Base-by-base conservation (phyloP, 2,888 invertebrate species). In the Calameuta filiformis region DNA sequence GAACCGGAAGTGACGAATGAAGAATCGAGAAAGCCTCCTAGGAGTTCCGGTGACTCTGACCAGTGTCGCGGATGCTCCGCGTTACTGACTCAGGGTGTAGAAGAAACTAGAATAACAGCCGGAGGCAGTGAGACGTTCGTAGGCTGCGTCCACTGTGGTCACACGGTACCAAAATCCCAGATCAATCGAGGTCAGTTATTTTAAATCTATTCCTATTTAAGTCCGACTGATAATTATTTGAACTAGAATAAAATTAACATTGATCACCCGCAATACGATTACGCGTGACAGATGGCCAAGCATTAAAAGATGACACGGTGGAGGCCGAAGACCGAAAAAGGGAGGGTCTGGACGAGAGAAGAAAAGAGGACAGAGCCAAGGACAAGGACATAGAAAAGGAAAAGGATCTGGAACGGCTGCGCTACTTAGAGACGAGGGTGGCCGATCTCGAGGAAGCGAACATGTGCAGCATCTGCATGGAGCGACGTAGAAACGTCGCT, bases 391-490 rank as follows among this genome's bases (percentile, higher is more conserved):
- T 83, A 68, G 90, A 90, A 34, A 89, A 90, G 76, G 88, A 91
- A 40, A 90, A 89, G 79, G 88, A 90, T 56, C 80, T 91, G 73
- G 91, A 90, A 75, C 85, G 91, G 73, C 77, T 94, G 77, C 91
- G 92, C 68, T 95, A 94, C 87, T 92, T 96, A 77, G 96, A 96
- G 89, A 95, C 95, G 84, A 95, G 96, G 92, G 95, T 97, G 80
- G 96, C 96, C 73, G 97, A 97, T 92, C 95, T 97, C 83, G 97
- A 97, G 90, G 97, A 97, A 88, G 95, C 96, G 31, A 95, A 96
- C 87, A 95, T 95, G 89, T 97, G 97, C 88, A 95, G 96, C 77
- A 97, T 97, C 85, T 97, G 97, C 90, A 96, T 97, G 97, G 97
- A 97, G 88, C 93, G 96, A 68, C 94, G 94, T 80, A 93, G 96